Evolutionary conservation across 2,113 vertebrate genomes (phyloP).

Genomic region (Sciurus niger): DNA sequence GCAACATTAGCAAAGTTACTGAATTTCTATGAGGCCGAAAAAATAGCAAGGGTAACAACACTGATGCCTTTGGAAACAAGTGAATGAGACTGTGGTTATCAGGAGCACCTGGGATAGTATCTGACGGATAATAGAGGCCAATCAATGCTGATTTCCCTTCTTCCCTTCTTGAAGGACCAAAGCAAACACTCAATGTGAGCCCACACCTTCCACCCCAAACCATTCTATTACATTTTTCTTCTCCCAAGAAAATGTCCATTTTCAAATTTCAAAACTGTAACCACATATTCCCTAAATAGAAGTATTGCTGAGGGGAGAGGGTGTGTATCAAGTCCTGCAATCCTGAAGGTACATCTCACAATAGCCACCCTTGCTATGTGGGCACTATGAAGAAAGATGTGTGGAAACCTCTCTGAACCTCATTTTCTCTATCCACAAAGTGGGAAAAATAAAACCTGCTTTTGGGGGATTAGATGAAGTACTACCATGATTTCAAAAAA

Average conservation of each 20-base stretch:
- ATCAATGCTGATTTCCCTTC: background rate
- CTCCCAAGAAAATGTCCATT: background rate
- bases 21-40: conserved; percentile 6
- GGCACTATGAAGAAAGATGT: background rate
- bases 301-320: background rate
- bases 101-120: background rate
- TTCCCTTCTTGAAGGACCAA: background rate
- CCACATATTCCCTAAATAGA: background rate
- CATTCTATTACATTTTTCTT: background rate
- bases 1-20: background rate
- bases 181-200: background rate
- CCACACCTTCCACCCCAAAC: background rate
- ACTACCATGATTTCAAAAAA: background rate
- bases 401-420: background rate
- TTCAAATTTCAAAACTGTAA: conserved; percentile 46
- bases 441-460: background rate
- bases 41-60: background rate
- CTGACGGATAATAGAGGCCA: background rate
- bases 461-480: background rate
- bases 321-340: background rate
- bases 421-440: background rate
- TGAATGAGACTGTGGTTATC: background rate
- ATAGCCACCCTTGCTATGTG: background rate
- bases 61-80: background rate
- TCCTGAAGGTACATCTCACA: background rate